These are phyloP conservation scores for Enteromius radiatus DNA, from an alignment of 2,797 vertebrate species.

Conservation along the genomic window DNA sequence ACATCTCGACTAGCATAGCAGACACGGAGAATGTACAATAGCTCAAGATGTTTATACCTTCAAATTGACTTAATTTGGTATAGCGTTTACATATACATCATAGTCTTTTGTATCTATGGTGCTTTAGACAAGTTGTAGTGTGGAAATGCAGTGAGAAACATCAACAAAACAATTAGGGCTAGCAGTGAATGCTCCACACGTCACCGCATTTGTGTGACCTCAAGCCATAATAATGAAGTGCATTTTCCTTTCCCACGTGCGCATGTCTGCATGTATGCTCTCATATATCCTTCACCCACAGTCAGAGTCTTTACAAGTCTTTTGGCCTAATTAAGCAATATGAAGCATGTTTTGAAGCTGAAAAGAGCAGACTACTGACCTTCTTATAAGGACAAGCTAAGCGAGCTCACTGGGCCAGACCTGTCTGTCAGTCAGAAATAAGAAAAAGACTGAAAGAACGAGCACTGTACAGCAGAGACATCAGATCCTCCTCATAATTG, in stretches of 20 bases:
- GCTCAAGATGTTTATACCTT: neutral
- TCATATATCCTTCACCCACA: constrained; percentile 58
- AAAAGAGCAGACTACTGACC: constrained; percentile 80
- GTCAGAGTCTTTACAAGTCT: constrained; percentile 70
- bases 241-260: constrained; percentile 4
- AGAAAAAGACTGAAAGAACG: constrained; percentile 75
- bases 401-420: constrained; percentile 53
- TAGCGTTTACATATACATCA: neutral
- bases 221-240: neutral
- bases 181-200: constrained; percentile 12
- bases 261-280: constrained; percentile 3
- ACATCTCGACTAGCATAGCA: neutral
- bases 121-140: constrained; percentile 4
- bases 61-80: neutral
- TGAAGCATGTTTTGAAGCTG: constrained; percentile 77
- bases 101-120: constrained; percentile 5
- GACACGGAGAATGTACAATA: neutral
- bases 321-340: constrained; percentile 84
- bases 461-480: constrained; percentile 50
- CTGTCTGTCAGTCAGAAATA: constrained; percentile 70
- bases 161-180: constrained; percentile 31
- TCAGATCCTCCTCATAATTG: constrained; percentile 50
- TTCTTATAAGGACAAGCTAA: constrained; percentile 74
- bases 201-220: constrained; percentile 19
- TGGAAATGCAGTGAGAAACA: constrained; percentile 13